These are phyloP conservation scores for Myotis planiceps DNA, from an alignment of 2,797 vertebrate genomes.

Conservation along the genomic window DNA sequence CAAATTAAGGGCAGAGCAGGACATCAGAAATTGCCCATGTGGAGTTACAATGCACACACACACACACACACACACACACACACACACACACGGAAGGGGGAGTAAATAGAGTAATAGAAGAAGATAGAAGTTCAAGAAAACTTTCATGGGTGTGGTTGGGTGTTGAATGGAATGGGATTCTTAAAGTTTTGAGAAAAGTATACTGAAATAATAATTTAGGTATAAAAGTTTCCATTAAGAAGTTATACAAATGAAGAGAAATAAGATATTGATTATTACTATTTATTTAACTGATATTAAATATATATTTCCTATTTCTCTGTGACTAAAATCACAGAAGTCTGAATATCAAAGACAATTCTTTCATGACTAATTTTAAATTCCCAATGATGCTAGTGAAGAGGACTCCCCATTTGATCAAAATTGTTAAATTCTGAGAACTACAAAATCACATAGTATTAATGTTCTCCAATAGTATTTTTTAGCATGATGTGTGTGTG, in stretches of 20 bases:
- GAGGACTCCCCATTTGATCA: background rate
- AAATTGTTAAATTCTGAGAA: background rate
- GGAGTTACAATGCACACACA: background rate
- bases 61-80: background rate
- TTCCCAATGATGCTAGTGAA: background rate
- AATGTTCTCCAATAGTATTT: background rate
- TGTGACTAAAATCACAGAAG: background rate
- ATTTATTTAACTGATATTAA: background rate
- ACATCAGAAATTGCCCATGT: conserved; percentile 58
- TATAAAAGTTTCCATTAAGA: background rate
- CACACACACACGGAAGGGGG: background rate
- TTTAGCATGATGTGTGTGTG: background rate
- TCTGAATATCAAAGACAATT: background rate
- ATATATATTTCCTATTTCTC: background rate
- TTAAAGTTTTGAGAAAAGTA: background rate
- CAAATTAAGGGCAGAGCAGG: conserved; percentile 64
- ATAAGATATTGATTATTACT: background rate
- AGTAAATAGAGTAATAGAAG: too few species aligned
- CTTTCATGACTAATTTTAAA: background rate
- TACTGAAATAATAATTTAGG: background rate
- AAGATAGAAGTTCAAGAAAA: background rate
- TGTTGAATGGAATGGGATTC: background rate
- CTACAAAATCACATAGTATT: background rate
- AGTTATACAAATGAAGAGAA: background rate
- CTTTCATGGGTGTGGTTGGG: background rate